A percentile compares a stretch with the other conserved stretches of the same genome.
These are phyloP conservation scores for Quadriops clusia DNA, from an alignment of 2,888 invertebrate species.

Conservation along the genomic window DNA sequence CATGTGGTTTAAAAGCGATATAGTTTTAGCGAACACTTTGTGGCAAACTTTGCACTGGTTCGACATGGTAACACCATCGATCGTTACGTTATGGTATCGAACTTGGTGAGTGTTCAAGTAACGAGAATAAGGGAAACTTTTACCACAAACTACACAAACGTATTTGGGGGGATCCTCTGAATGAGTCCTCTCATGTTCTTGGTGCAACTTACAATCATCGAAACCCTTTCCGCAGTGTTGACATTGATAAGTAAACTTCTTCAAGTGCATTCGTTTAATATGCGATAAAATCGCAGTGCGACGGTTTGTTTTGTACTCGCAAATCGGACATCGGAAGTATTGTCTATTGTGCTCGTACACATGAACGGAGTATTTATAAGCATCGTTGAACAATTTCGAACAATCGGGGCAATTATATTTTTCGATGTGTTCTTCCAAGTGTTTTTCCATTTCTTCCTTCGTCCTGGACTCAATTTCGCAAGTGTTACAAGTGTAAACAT, in stretches of 20 bases:
- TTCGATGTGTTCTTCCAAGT: slow-evolving; percentile 14
- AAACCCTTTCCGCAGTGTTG: slow-evolving; percentile 11
- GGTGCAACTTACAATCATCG: slow-evolving; percentile 6
- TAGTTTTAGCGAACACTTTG: slow-evolving; percentile 18
- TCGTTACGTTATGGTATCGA: slow-evolving; percentile 8
- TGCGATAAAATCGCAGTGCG: slow-evolving; percentile 8
- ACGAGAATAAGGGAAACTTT: slow-evolving; percentile 17
- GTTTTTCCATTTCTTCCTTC: slow-evolving; percentile 15
- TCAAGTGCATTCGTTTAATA: slow-evolving; percentile 13
- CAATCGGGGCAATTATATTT: slow-evolving; percentile 11
- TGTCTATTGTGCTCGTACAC: slow-evolving; percentile 12
- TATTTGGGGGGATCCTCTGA: slow-evolving; percentile 21
- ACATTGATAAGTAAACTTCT: slow-evolving; percentile 10
- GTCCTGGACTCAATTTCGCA: slow-evolving; percentile 11
- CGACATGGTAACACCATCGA: slow-evolving; percentile 21
- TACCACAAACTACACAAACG: slow-evolving; percentile 34
- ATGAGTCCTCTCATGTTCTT: slow-evolving; percentile 12
- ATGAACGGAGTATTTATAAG: slow-evolving; percentile 23
- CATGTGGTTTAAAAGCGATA: slow-evolving; percentile 18
- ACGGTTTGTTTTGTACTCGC: slow-evolving; percentile 8
- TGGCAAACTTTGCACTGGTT: slow-evolving; percentile 18
- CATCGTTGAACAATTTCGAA: slow-evolving; percentile 14
- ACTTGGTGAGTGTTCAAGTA: slow-evolving; percentile 10
- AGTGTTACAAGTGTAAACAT: slow-evolving; percentile 10
- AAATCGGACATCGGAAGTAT: slow-evolving; percentile 11